Evolutionary conservation across 2,888 invertebrate genomes (phyloP).

Genomic region (Neoitamus cyanurus): DNA sequence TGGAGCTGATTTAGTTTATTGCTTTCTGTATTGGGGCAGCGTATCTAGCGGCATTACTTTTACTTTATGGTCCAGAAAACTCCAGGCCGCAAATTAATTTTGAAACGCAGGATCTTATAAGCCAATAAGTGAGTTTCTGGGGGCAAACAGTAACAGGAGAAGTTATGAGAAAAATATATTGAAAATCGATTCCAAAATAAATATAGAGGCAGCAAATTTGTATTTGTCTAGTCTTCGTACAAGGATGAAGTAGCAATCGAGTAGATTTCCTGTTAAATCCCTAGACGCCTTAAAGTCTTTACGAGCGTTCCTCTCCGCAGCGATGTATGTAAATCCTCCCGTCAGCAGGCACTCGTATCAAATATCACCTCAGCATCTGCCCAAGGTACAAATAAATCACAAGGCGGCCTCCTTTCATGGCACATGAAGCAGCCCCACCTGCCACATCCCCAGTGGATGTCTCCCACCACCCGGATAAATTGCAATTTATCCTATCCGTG

Average conservation of each 20-base stretch:
- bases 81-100: background rate
- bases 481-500: slow-evolving; percentile 1
- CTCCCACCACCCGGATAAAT: background rate
- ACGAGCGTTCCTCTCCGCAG: background rate
- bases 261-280: background rate
- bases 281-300: background rate
- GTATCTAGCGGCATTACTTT: background rate
- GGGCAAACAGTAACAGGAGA: background rate
- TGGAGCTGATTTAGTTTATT: background rate
- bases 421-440: background rate
- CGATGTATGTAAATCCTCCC: background rate
- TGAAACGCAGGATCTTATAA: background rate
- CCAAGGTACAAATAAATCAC: background rate
- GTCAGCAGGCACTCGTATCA: background rate
- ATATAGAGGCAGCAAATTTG: background rate
- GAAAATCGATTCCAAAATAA: background rate
- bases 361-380: background rate
- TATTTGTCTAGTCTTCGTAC: background rate
- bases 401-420: background rate
- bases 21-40: background rate
- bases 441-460: background rate
- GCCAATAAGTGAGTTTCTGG: background rate
- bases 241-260: background rate
- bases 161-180: background rate
- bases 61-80: background rate